These are phyloP conservation scores for Mareca strepera DNA, from an alignment of 2,797 vertebrate genomes.

Conservation along the genomic window DNA sequence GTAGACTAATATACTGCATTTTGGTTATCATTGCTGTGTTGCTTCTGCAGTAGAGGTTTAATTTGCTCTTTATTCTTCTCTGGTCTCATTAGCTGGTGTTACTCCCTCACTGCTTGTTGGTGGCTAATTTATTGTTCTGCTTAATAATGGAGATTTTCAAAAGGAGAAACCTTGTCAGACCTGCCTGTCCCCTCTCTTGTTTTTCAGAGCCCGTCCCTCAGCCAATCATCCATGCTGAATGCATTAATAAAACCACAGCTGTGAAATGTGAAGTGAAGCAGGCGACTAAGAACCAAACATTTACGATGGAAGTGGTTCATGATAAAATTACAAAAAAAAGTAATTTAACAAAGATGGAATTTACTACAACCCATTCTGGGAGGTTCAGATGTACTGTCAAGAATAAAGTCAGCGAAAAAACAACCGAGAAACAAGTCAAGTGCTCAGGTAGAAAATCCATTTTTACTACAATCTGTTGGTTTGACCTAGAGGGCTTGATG, in stretches of 20 bases:
- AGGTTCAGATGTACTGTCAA: background rate
- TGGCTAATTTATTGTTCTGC: background rate
- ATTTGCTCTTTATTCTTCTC: background rate
- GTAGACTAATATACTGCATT: background rate
- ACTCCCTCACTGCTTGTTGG: background rate
- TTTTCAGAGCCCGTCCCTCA: slow-evolving; percentile 57
- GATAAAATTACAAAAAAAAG: background rate
- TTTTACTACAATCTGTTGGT: background rate
- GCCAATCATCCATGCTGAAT: slow-evolving; percentile 11
- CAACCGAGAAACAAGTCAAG: background rate
- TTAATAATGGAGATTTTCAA: background rate
- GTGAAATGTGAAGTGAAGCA: slow-evolving; percentile 40
- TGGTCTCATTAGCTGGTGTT: background rate
- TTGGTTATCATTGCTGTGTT: background rate
- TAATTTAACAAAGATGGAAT: background rate
- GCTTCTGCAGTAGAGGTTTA: background rate
- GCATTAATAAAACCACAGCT: background rate
- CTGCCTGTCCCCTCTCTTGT: background rate
- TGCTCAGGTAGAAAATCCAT: slow-evolving; percentile 43
- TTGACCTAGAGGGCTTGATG: accelerated
- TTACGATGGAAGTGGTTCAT: background rate
- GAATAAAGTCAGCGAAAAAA: background rate
- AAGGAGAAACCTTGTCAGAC: background rate
- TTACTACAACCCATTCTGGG: background rate
- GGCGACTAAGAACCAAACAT: background rate